Conservation (phyloP, 2,888 invertebrate species). For the Oscheius myriophilus region DNA sequence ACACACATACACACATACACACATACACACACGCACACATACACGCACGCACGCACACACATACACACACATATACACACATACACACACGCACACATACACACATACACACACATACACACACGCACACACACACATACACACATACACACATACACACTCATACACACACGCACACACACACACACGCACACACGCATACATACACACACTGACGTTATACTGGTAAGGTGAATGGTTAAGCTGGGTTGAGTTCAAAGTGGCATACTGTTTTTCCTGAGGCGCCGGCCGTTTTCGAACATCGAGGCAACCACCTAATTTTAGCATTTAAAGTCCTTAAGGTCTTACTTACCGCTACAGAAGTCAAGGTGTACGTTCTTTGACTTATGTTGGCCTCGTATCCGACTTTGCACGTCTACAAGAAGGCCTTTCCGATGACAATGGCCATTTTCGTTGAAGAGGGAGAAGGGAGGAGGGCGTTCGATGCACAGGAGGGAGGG, state of each 20-base stretch:
- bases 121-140: too few relatives aligned
- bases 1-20: too few relatives aligned
- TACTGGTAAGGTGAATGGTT: slow-evolving; percentile 23
- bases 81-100: too few relatives aligned
- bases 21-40: too few relatives aligned
- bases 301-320: slow-evolving; percentile 23
- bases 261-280: slow-evolving; percentile 1
- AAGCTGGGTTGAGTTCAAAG: slow-evolving; percentile 17
- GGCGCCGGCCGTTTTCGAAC: slow-evolving; percentile 17
- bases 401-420: slow-evolving; percentile 33
- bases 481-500: slow-evolving; percentile 64
- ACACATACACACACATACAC: too few relatives aligned
- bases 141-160: too few relatives aligned
- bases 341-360: slow-evolving; percentile 32
- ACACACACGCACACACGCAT: too few relatives aligned
- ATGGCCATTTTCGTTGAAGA: slow-evolving; percentile 25
- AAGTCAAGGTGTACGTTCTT: slow-evolving; percentile 44
- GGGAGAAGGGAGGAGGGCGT: slow-evolving; percentile 53
- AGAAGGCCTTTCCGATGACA: slow-evolving; percentile 13
- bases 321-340: neutral
- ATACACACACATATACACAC: too few relatives aligned
- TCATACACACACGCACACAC: too few relatives aligned
- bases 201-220: neutral
- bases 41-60: too few relatives aligned
- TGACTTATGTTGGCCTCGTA: slow-evolving; percentile 30